A percentile compares a stretch with the other conserved stretches of the same genome.
Evolutionary conservation across 2,113 vertebrate species (phyloP).

Genomic region (Coreoperca whiteheadi): DNA sequence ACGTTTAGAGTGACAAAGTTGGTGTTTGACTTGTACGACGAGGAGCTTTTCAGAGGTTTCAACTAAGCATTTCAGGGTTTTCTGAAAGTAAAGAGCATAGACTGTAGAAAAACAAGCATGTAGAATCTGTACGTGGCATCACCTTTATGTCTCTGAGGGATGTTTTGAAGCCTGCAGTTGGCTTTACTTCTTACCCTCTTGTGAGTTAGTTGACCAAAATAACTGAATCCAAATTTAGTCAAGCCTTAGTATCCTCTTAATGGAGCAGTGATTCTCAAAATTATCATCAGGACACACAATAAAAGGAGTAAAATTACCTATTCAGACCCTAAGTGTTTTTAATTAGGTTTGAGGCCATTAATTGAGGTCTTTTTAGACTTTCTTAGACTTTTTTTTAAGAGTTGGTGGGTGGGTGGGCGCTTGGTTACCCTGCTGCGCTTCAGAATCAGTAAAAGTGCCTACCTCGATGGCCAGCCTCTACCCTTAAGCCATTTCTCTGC

Average conservation of each 20-base stretch:
- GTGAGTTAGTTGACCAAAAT: not conserved
- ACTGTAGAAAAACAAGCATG: not conserved
- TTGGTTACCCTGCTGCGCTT: not conserved
- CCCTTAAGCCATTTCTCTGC: conserved; percentile 46
- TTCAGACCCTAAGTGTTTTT: not conserved
- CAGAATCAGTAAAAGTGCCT: not conserved
- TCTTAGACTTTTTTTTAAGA: not conserved
- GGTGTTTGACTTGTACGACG: not conserved
- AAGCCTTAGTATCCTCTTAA: not conserved
- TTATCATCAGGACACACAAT: not conserved
- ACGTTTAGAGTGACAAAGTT: not conserved
- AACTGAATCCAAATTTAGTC: not conserved
- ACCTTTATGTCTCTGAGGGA: not conserved
- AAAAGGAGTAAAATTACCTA: not conserved
- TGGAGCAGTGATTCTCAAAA: not conserved
- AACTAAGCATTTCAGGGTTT: not conserved
- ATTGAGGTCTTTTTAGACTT: not conserved
- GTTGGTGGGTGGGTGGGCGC: not conserved
- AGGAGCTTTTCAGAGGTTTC: not conserved
- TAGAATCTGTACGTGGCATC: not conserved
- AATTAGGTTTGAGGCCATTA: not conserved
- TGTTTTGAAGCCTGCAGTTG: not conserved
- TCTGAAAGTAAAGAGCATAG: not conserved
- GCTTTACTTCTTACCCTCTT: not conserved
- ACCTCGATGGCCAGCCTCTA: conserved; percentile 19